Evolutionary conservation across 2,888 invertebrate species (phyloP), one percentile per base, ranked within the genome.

Genomic region (Sthenelais limicola): DNA sequence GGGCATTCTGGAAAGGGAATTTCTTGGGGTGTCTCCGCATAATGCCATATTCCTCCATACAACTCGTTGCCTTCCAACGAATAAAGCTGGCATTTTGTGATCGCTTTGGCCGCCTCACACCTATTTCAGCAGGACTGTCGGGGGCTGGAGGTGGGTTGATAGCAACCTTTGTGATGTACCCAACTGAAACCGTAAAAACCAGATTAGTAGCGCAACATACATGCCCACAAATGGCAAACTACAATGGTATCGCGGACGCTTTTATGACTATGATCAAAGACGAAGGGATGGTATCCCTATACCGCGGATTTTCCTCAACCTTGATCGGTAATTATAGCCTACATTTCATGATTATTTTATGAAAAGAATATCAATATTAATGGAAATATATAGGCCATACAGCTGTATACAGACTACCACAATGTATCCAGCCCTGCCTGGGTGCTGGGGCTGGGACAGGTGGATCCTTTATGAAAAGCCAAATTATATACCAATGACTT

Each of bases 1-100:
- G 21, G 52, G 52, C 18, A 9, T 51, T 51, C 52, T 51, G 52
- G 52, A 51, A 21, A 51, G 52, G 52, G 52, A 51, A 51, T 51
- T n/a, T 51, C 18, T 9, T 51, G 52, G 52, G 52, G 9, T 51
- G 52, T 51, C 52, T 51, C 9, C 9, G 52, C 15, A 15, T 51
- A 9, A n/a, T 51, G 52, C 52, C 52, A 18, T 51, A 51, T 51
- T 51, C 52, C 52, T 9, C 18, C 9, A 12, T 51, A 9, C 52
- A 51, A n/a, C 21, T 51, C 9, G 52, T 26, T n/a, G 52, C 52
- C 9, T 51, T 51, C 24, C 52, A 51, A n/a, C 52, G 52, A 9
- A 9, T 51, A n/a, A 51, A 51, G 21, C 24, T 51, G 21, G n/a
- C 15, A n/a, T 24, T 51, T 15, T 12, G 21, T 18, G 67, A 66